Evolutionary conservation across 2,113 vertebrate genomes (phyloP).

Genomic region (Catharus fuscescens): DNA sequence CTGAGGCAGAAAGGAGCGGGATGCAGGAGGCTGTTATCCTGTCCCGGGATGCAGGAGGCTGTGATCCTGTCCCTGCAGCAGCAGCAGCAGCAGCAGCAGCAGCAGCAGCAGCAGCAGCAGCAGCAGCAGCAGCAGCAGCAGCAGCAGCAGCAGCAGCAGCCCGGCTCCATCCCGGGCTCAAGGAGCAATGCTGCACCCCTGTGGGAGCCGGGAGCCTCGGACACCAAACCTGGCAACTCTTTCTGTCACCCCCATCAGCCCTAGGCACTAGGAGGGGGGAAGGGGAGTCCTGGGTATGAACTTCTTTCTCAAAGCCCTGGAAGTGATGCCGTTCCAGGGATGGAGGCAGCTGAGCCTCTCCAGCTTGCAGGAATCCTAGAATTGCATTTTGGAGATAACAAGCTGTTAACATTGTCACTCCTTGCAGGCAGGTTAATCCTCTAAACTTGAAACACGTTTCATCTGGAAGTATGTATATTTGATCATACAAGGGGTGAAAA

Average conservation of each 20-base stretch:
- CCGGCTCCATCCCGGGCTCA: not conserved
- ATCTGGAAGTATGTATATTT: not conserved
- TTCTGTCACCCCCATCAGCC: rapidly evolving
- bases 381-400: not conserved
- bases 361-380: not conserved
- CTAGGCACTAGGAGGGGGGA: not conserved
- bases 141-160: not conserved
- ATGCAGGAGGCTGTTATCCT: too few species aligned
- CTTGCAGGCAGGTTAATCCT: slow-evolving; percentile 4
- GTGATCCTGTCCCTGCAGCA: not conserved
- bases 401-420: not conserved
- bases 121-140: not conserved
- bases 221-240: not conserved
- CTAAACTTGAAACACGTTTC: not conserved
- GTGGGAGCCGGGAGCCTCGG: not conserved
- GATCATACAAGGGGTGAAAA: not conserved
- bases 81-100: too few species aligned
- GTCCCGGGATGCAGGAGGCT: too few species aligned
- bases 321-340: not conserved
- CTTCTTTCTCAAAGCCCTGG: not conserved
- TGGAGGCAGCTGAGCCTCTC: not conserved
- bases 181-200: slow-evolving; percentile 36
- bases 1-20: too few species aligned
- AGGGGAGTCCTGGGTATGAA: not conserved
- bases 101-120: too few species aligned